These are phyloP conservation scores for Poeciliopsis presidionis DNA, from an alignment of 2,797 vertebrate species.

Conservation along the genomic window DNA sequence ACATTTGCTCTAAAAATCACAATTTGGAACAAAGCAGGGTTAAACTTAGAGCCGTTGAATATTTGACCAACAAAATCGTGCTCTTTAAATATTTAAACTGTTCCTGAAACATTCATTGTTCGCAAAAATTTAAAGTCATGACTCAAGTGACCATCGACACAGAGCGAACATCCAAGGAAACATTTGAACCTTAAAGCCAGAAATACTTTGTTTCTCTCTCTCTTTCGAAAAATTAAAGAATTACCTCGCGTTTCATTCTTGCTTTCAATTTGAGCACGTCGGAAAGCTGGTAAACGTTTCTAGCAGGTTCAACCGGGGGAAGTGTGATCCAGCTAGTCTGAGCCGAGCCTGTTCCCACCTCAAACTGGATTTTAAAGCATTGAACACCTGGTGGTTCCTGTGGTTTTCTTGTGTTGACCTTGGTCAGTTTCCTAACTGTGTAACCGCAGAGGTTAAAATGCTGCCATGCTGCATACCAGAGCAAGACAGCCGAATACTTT, in stretches of 20 bases:
- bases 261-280: not conserved
- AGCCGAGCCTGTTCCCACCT: not conserved
- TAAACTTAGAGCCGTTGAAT: constrained; percentile 1
- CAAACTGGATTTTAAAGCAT: not conserved
- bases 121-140: not conserved
- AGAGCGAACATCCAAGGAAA: not conserved
- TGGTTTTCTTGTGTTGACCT: not conserved
- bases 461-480: not conserved
- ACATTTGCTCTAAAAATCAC: constrained; percentile 23
- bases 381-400: constrained; percentile 4
- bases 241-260: not conserved
- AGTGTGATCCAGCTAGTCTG: not conserved
- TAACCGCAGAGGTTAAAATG: constrained; percentile 1
- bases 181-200: not conserved
- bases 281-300: not conserved
- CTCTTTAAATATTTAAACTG: constrained; percentile 40
- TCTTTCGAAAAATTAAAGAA: not conserved
- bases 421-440: not conserved
- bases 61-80: constrained; percentile 13
- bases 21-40: constrained; percentile 39
- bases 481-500: not conserved
- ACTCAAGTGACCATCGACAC: not conserved
- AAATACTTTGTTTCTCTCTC: not conserved
- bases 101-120: constrained; percentile 38
- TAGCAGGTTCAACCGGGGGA: not conserved